Conservation (phyloP, 2,797 vertebrate genomes). For the Coccyzus lansbergi region DNA sequence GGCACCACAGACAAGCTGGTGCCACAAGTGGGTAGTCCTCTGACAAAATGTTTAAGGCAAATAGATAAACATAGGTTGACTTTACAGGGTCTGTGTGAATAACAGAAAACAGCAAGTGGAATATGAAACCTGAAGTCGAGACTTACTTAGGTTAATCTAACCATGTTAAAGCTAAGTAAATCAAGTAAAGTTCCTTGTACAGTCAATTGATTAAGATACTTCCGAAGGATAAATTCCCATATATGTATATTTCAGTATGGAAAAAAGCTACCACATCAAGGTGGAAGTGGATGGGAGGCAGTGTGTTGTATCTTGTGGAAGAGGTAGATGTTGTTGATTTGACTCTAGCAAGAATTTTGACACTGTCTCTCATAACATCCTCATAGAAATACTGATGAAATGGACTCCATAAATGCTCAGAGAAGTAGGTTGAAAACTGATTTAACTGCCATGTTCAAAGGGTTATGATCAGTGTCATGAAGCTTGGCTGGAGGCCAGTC, state of each 20-base stretch:
- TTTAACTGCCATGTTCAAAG: not conserved
- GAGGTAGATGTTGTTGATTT: not conserved
- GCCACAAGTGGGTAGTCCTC: no score
- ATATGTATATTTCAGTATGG: not conserved
- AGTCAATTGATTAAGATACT: not conserved
- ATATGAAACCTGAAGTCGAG: not conserved
- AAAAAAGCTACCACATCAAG: not conserved
- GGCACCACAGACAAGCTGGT: no score
- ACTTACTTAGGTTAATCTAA: not conserved
- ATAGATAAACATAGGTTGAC: no score
- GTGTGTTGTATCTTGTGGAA: rapidly evolving
- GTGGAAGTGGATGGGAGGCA: not conserved
- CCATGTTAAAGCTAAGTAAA: not conserved
- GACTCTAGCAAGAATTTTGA: not conserved
- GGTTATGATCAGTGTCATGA: not conserved
- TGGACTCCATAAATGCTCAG: not conserved
- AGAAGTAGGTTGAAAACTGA: not conserved
- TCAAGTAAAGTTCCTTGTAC: not conserved
- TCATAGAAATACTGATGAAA: not conserved
- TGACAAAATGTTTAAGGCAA: no score
- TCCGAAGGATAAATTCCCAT: not conserved
- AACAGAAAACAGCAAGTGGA: not conserved
- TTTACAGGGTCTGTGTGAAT: not conserved
- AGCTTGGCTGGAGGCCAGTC: not conserved
- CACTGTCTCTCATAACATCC: not conserved